phyloP scores from a whole-genome alignment of 2,797 vertebrate genomes.

The Cygnus olor region DNA sequence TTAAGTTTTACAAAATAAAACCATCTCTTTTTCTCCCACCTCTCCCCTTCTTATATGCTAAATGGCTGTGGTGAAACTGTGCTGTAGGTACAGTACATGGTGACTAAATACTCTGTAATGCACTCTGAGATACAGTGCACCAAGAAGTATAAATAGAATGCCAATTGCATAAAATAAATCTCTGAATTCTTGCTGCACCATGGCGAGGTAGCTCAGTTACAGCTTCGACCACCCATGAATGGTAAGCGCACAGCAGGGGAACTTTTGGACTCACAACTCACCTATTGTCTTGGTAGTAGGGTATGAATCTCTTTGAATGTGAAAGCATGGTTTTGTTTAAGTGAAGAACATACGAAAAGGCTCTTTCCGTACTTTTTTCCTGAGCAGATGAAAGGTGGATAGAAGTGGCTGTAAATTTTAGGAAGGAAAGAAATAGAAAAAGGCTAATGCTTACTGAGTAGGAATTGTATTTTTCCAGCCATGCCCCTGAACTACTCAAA shows the following conservation, averaged over 20 bases:
- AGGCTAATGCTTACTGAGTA: slow-evolving; percentile 25
- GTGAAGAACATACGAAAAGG: slow-evolving; percentile 20
- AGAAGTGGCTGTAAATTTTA: slow-evolving; percentile 50
- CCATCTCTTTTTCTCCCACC: neutral
- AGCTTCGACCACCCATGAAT: slow-evolving; percentile 41
- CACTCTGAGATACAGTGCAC: neutral
- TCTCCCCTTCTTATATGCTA: neutral
- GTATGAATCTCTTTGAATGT: slow-evolving; percentile 54
- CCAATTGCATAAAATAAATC: slow-evolving; percentile 64
- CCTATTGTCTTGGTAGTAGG: slow-evolving; percentile 38
- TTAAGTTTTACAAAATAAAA: neutral
- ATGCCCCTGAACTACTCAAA: neutral
- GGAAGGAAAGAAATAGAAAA: slow-evolving; percentile 50
- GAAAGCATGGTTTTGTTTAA: slow-evolving; percentile 63
- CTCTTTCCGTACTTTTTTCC: neutral
- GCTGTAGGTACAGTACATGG: slow-evolving; percentile 52
- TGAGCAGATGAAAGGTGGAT: slow-evolving; percentile 45
- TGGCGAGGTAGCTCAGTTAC: slow-evolving; percentile 62
- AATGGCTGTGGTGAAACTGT: slow-evolving; percentile 27
- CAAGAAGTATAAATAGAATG: slow-evolving; percentile 55
- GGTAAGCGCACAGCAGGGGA: slow-evolving; percentile 13
- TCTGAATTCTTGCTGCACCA: slow-evolving; percentile 57
- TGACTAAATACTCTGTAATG: slow-evolving; percentile 49
- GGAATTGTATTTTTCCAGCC: slow-evolving; percentile 39
- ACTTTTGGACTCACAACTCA: slow-evolving; percentile 58